Evolutionary conservation across 2,888 invertebrate species (phyloP), one percentile per base, ranked within the genome.

Genomic region (Polyommatus icarus): DNA sequence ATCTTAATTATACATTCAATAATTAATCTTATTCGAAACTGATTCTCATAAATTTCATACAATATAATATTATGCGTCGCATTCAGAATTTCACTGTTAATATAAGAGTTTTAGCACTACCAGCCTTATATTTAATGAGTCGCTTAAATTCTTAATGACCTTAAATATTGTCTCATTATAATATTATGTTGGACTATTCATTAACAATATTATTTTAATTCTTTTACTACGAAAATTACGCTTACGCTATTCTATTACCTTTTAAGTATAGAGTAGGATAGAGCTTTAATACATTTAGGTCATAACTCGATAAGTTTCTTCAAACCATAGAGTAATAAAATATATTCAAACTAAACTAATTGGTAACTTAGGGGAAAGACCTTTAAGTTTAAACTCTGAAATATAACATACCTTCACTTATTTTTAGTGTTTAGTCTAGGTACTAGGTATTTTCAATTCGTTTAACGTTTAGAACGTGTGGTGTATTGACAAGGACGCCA

Each of bases 11-110:
- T 36, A 36, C 36, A 36, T 36, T 7, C 36, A 36, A 83, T 85
- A 82, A 85, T 84, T 83, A 82, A 84, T 84, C 80, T 78, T 77
- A 73, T 78, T 32, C 57, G 15, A 75, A 75, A 75, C 40, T 29
- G 32, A 75, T 40, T 12, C 32, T 40, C 29, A 77, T 77, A 75
- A 77, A 73, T 73, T 73, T 54, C 15, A 4, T 29, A n/a, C 29
- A 32, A 32, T 32, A 32, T 32, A 32, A 32, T 3, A 32, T 32
- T 57, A 59, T 29, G 20, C 24, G 29, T 18, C 24, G 29, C 29
- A 54, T 18, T 75, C 15, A 12, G 12, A 20, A 73, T 46, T 12
- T 18, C 46, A 54, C 15, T 18, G 24, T 1, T 24, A 24, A 24
- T 18, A 18, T 54, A 54, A 5, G 54, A 54, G 54, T 54, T 54